Conservation (phyloP, 2,797 vertebrate species). For the Australoheros facetus region DNA sequence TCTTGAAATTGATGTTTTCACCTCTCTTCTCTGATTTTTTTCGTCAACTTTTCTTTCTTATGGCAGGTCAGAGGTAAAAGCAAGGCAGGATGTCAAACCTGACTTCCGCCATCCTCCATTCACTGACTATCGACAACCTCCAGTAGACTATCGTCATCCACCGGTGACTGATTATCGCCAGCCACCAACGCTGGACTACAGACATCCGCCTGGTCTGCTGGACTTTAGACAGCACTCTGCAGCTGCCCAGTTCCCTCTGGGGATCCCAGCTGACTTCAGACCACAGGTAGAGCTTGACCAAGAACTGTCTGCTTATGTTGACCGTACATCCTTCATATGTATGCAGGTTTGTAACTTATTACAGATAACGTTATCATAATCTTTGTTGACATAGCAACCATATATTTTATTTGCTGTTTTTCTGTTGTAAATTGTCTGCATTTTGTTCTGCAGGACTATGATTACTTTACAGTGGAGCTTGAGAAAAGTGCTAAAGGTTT, state of each 20-base stretch:
- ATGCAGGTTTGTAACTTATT: slow-evolving; percentile 6
- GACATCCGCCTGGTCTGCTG: slow-evolving; percentile 91
- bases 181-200: slow-evolving; percentile 93
- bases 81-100: slow-evolving; percentile 98
- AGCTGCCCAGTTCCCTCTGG: slow-evolving; percentile 88
- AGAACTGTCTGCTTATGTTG: not conserved
- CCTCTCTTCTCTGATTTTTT: not conserved
- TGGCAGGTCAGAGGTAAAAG: slow-evolving; percentile 98
- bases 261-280: slow-evolving; percentile 87
- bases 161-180: slow-evolving; percentile 93
- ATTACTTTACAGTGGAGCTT: slow-evolving; percentile 99
- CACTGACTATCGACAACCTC: slow-evolving; percentile 96
- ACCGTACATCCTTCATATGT: not conserved
- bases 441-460: slow-evolving; percentile 87
- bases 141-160: slow-evolving; percentile 93
- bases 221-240: slow-evolving; percentile 96
- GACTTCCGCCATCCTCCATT: slow-evolving; percentile 96
- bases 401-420: not conserved
- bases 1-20: not conserved
- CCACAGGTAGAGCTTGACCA: slow-evolving; percentile 69
- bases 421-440: not conserved
- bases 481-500: slow-evolving; percentile 98
- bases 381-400: not conserved
- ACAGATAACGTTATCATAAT: not conserved
- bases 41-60: slow-evolving; percentile 59